phyloP scores from a whole-genome alignment of 2,113 vertebrate genomes.

The Triplophysa rosa region DNA sequence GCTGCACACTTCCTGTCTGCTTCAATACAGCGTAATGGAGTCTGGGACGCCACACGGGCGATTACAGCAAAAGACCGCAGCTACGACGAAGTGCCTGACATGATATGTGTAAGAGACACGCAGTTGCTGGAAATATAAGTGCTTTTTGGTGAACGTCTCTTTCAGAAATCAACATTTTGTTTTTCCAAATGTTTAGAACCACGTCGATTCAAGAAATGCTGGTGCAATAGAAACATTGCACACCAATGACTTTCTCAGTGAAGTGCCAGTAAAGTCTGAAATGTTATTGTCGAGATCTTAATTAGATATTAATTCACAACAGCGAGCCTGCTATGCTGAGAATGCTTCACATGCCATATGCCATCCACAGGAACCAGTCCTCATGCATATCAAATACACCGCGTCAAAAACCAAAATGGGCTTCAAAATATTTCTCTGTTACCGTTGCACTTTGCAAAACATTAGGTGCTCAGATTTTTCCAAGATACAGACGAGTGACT shows the following conservation, averaged over 20 bases:
- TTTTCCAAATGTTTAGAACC: no score
- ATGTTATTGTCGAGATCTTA: conserved; percentile 1
- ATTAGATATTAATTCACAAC: conserved; percentile 8
- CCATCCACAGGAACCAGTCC: not conserved
- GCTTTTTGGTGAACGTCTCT: no score
- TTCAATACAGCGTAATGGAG: conserved; percentile 34
- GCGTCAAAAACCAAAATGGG: not conserved
- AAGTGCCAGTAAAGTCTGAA: conserved; percentile 1
- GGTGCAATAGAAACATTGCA: not conserved
- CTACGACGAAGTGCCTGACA: not conserved
- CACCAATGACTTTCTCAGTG: not conserved
- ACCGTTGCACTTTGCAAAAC: not conserved
- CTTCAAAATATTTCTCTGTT: not conserved
- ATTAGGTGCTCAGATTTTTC: not conserved
- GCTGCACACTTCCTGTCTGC: conserved; percentile 32
- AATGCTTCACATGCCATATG: conserved; percentile 1
- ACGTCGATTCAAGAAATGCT: not conserved
- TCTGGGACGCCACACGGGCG: not conserved
- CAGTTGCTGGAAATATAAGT: not conserved
- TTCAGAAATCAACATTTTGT: not conserved
- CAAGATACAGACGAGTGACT: conserved; percentile 2
- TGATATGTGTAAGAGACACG: not conserved
- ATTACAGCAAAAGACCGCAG: not conserved
- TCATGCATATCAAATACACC: conserved; percentile 17
- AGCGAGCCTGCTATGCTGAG: conserved; percentile 4